A percentile compares a stretch with the other conserved stretches of the same genome.
Conservation (phyloP, 2,113 vertebrate species). For the Micronycteris hirsuta region DNA sequence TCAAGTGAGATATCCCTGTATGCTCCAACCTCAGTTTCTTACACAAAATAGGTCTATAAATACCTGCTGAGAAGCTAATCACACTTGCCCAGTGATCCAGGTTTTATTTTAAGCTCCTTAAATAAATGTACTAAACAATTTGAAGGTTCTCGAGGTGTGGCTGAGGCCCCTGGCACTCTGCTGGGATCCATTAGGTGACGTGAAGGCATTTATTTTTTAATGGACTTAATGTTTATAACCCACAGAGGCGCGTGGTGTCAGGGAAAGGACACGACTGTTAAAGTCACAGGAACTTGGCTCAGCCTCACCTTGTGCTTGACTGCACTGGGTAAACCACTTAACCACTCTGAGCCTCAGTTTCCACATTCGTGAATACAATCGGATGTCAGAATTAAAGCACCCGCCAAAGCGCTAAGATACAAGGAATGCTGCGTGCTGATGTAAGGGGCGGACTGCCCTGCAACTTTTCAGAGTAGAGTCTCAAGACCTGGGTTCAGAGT, state of each 20-base stretch:
- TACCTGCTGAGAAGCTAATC: conserved; percentile 49
- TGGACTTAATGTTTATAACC: background rate
- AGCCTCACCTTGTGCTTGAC: background rate
- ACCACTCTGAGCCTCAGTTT: background rate
- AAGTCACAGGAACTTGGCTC: background rate
- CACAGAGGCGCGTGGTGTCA: background rate
- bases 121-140: background rate
- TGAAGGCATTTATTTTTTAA: background rate
- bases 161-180: background rate
- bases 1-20: background rate
- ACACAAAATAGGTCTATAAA: conserved; percentile 14
- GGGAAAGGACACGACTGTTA: background rate
- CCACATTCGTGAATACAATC: background rate
- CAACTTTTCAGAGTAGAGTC: background rate
- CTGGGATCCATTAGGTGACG: conserved; percentile 6
- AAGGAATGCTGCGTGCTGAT: background rate
- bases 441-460: too few relatives aligned
- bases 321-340: background rate
- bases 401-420: background rate
- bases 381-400: background rate
- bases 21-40: background rate
- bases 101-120: conserved; percentile 51
- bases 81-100: background rate
- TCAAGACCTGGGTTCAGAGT: background rate
- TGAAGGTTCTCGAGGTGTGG: conserved; percentile 23